Conservation (phyloP, 2,113 vertebrate species). For the Tragulus kanchil region DNA sequence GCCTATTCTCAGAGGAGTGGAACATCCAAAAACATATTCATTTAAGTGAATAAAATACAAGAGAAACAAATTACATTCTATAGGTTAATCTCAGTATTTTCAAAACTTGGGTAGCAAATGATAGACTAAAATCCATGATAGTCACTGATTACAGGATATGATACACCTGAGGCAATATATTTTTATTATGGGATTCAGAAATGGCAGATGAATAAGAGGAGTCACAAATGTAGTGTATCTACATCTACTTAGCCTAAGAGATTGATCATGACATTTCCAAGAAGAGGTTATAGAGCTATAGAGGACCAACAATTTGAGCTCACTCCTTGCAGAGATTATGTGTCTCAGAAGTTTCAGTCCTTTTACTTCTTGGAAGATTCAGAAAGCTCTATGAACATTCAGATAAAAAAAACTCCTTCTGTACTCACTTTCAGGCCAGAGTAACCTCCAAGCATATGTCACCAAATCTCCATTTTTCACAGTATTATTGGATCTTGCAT, state of each 20-base stretch:
- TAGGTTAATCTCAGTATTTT: neutral
- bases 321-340: neutral
- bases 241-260: neutral
- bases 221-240: neutral
- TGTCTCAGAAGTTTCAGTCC: neutral
- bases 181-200: neutral
- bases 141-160: neutral
- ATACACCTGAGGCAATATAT: neutral
- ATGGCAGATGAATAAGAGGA: neutral
- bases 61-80: neutral
- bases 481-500: neutral
- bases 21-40: neutral
- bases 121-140: neutral
- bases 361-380: neutral
- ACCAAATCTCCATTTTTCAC: neutral
- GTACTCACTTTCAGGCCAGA: neutral
- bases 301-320: neutral
- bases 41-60: neutral
- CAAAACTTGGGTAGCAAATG: neutral
- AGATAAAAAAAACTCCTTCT: neutral
- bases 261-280: neutral
- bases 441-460: neutral
- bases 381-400: neutral
- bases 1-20: slow-evolving; percentile 43
- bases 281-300: neutral